A percentile compares a stretch with the other conserved stretches of the same genome.
phyloP scores from a whole-genome alignment of 1,140 invertebrate genomes.

The Lamellibrachia luymesi region DNA sequence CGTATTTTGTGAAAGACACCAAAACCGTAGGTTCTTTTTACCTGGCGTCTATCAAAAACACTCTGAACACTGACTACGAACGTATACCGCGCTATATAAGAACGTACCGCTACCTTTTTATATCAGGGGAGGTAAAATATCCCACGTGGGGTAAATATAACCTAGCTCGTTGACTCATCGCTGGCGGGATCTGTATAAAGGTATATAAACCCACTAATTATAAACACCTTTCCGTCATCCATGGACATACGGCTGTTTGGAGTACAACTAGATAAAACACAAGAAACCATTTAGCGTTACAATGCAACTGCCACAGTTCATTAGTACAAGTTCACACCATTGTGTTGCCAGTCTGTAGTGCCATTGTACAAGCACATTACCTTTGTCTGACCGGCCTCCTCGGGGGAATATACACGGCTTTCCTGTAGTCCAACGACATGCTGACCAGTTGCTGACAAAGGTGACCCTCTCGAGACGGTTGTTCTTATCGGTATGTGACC shows the following conservation, averaged over 20 bases:
- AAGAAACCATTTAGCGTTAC: neutral
- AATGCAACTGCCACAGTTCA: neutral
- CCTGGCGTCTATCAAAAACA: no score
- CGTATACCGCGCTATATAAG: no score
- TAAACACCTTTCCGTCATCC: neutral
- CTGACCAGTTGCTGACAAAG: neutral
- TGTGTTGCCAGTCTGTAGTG: neutral
- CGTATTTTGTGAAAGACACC: no score
- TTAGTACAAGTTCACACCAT: neutral
- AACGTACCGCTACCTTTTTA: no score
- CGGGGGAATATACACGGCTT: neutral
- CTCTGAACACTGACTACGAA: no score
- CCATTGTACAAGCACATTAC: neutral
- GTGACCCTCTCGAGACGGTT: neutral
- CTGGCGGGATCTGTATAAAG: neutral
- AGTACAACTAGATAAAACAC: neutral
- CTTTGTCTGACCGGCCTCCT: neutral
- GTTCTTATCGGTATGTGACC: neutral
- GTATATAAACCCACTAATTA: no score
- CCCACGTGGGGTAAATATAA: neutral
- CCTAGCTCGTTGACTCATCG: neutral
- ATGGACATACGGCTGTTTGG: neutral
- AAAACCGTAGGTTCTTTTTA: no score
- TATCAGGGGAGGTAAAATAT: neutral
- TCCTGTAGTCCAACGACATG: neutral